phyloP scores from a whole-genome alignment of 2,888 invertebrate species.

The Pyrgus malvae region DNA sequence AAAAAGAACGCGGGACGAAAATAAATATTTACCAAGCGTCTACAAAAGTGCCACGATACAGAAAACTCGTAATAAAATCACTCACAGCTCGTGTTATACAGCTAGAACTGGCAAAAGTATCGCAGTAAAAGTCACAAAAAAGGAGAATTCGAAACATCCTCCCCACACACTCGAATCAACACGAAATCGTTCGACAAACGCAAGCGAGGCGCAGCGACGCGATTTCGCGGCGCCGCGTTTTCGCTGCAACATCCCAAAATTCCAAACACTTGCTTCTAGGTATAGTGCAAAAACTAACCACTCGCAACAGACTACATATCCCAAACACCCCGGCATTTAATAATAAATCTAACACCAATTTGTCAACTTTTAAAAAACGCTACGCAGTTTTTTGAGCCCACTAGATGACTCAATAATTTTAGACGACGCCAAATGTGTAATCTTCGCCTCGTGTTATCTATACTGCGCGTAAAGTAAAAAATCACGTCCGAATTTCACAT shows the following conservation, averaged over 20 bases:
- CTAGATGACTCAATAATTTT: slow-evolving; percentile 28
- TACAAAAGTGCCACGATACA: slow-evolving; percentile 18
- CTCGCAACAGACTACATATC: slow-evolving; percentile 74
- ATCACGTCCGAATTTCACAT: slow-evolving; percentile 75
- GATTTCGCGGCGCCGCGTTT: background rate
- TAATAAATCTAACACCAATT: slow-evolving; percentile 69
- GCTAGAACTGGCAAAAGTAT: slow-evolving; percentile 26
- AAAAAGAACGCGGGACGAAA: slow-evolving; percentile 54
- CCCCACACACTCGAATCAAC: slow-evolving; percentile 36
- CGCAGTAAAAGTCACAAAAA: slow-evolving; percentile 38
- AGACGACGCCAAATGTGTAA: slow-evolving; percentile 4
- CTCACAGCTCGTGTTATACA: slow-evolving; percentile 1
- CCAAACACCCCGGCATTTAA: slow-evolving; percentile 67
- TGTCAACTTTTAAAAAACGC: slow-evolving; percentile 39
- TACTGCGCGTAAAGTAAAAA: slow-evolving; percentile 74
- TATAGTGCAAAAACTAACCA: slow-evolving; percentile 36
- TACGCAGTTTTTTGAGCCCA: slow-evolving; percentile 47
- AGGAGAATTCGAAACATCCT: slow-evolving; percentile 52
- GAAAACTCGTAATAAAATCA: background rate
- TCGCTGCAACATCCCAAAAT: slow-evolving; percentile 16
- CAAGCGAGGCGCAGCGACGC: slow-evolving; percentile 3
- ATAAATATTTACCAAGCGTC: slow-evolving; percentile 13
- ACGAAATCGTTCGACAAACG: slow-evolving; percentile 31
- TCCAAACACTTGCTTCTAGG: slow-evolving; percentile 15
- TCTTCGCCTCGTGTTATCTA: slow-evolving; percentile 34